phyloP scores from a whole-genome alignment of 1,140 invertebrate species.

The Drosophila ironensis region DNA sequence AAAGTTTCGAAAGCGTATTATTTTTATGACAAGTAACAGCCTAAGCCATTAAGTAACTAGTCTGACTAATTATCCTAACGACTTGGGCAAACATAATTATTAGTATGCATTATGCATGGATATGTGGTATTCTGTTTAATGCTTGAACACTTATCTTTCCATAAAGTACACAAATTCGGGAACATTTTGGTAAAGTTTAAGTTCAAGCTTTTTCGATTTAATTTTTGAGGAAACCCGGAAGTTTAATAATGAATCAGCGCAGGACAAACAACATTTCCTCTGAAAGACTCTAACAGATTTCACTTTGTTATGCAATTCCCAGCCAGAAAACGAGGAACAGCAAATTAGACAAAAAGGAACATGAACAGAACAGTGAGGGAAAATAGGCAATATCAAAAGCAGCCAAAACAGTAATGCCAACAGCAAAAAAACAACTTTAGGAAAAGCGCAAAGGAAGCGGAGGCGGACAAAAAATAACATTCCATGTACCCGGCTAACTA shows the following conservation, averaged over 20 bases:
- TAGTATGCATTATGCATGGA: no score
- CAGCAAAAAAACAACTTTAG: constrained; percentile 25
- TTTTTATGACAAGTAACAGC: not conserved
- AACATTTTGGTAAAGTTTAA: no score
- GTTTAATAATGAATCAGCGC: constrained; percentile 3
- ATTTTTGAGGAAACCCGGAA: not conserved
- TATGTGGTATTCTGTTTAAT: no score
- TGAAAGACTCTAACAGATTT: constrained; percentile 16
- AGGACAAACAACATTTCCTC: not conserved
- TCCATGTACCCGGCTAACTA: constrained; percentile 35
- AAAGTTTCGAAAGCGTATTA: no score
- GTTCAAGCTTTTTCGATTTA: no score
- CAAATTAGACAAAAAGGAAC: constrained; percentile 22
- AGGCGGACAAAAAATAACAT: constrained; percentile 16
- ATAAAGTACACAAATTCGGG: not conserved
- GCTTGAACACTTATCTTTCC: no score
- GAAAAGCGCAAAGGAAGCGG: constrained; percentile 9
- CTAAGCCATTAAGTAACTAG: not conserved
- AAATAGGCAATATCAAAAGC: constrained; percentile 29
- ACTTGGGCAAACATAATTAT: constrained; percentile 1
- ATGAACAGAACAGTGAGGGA: not conserved
- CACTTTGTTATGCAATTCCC: constrained; percentile 35
- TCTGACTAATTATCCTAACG: constrained; percentile 9
- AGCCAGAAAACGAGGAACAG: constrained; percentile 13
- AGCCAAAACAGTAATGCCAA: constrained; percentile 24